phyloP scores from a whole-genome alignment of 2,113 vertebrate genomes.

The Chloebia gouldiae region DNA sequence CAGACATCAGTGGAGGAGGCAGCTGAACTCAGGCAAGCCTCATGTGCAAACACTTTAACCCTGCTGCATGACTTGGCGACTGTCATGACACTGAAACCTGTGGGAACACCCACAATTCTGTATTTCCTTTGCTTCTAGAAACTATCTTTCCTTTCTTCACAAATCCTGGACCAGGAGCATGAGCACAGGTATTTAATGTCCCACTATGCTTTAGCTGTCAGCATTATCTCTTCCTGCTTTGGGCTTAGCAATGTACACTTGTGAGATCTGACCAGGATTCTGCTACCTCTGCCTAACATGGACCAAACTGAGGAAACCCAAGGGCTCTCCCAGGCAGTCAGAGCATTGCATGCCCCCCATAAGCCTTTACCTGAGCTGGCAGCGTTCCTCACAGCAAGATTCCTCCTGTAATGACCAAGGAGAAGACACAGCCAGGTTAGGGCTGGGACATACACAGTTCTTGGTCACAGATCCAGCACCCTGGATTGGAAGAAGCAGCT shows the following conservation, averaged over 20 bases:
- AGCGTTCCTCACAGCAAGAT: background rate
- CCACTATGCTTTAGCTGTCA: background rate
- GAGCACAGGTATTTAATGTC: background rate
- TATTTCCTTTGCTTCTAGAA: background rate
- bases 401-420: slow-evolving; percentile 23
- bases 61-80: background rate
- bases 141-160: background rate
- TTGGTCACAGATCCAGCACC: background rate
- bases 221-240: background rate
- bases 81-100: background rate
- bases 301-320: background rate
- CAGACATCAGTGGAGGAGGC: background rate
- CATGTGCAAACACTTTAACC: background rate
- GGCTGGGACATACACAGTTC: background rate
- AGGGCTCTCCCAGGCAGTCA: background rate
- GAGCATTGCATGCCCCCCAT: fast-evolving
- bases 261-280: background rate
- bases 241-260: background rate
- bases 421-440: background rate
- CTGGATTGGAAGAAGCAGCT: background rate
- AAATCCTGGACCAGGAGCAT: background rate
- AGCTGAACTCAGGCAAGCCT: background rate
- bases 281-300: background rate
- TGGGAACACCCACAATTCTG: background rate
- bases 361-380: slow-evolving; percentile 29